phyloP scores from a whole-genome alignment of 2,797 vertebrate genomes.

The Salmo trutta region DNA sequence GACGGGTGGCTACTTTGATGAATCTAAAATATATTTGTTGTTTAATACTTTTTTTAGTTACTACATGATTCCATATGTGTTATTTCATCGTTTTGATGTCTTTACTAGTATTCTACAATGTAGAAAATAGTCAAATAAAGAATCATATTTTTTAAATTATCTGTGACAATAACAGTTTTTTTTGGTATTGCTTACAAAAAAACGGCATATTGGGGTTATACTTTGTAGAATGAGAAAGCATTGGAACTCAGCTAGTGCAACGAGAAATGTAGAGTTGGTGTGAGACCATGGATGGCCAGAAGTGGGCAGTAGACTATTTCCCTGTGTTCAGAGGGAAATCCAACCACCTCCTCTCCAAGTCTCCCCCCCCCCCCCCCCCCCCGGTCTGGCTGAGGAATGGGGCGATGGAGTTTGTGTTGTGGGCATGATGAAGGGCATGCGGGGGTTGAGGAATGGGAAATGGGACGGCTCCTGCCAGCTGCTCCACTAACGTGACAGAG shows the following conservation, averaged over 20 bases:
- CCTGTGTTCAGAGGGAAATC: background rate
- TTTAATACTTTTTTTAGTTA: no score
- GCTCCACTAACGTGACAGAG: constrained; percentile 67
- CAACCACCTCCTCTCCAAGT: background rate
- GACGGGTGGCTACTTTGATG: no score
- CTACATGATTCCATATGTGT: no score
- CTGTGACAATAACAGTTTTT: background rate
- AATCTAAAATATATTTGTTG: no score
- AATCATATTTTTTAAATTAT: no score
- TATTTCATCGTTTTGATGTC: no score
- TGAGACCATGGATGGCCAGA: background rate
- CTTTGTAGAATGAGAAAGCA: background rate
- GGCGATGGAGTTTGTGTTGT: background rate
- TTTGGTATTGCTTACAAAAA: background rate
- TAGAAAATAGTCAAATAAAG: no score
- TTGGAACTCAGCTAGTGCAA: background rate
- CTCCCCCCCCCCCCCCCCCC: no score
- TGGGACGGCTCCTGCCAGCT: constrained; percentile 62
- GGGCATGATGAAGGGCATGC: constrained; percentile 18
- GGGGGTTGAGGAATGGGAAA: constrained; percentile 47
- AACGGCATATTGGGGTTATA: background rate
- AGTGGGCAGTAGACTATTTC: background rate
- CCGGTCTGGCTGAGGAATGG: background rate
- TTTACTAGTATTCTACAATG: no score
- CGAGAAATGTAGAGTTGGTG: background rate